These are phyloP conservation scores for Rhizomys pruinosus DNA, from an alignment of 2,113 vertebrate genomes.

Conservation along the genomic window DNA sequence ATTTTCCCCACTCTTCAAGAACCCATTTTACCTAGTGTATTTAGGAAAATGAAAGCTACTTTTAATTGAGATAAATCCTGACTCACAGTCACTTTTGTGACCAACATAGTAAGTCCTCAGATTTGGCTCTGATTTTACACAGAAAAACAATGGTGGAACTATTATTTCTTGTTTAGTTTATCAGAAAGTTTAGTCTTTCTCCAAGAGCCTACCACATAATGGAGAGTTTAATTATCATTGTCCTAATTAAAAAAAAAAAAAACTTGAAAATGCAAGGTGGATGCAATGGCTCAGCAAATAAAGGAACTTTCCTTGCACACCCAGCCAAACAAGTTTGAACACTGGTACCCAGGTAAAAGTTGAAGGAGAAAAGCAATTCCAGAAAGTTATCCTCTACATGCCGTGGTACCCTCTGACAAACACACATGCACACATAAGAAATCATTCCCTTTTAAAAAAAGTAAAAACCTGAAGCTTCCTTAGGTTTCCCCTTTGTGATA, in stretches of 20 bases:
- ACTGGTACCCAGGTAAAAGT: too few species aligned
- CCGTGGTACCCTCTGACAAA: neutral
- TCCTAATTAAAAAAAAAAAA: too few species aligned
- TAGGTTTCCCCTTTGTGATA: neutral
- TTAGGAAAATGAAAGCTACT: neutral
- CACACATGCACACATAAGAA: neutral
- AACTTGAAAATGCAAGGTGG: too few species aligned
- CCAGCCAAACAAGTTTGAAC: neutral
- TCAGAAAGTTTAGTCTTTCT: neutral
- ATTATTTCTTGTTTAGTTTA: conserved; percentile 14
- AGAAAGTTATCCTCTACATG: too few species aligned
- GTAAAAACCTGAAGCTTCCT: neutral
- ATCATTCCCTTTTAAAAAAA: neutral
- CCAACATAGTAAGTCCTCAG: neutral
- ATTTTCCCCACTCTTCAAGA: neutral
- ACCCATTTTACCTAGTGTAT: neutral
- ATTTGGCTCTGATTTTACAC: neutral
- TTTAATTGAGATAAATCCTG: neutral
- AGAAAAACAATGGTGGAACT: neutral
- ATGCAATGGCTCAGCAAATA: neutral
- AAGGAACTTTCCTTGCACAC: neutral
- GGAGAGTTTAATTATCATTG: conserved; percentile 15
- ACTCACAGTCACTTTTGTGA: neutral
- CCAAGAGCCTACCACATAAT: neutral
- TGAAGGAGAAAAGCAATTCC: too few species aligned